phyloP scores from a whole-genome alignment of 2,113 vertebrate species.

The Laticauda colubrina region DNA sequence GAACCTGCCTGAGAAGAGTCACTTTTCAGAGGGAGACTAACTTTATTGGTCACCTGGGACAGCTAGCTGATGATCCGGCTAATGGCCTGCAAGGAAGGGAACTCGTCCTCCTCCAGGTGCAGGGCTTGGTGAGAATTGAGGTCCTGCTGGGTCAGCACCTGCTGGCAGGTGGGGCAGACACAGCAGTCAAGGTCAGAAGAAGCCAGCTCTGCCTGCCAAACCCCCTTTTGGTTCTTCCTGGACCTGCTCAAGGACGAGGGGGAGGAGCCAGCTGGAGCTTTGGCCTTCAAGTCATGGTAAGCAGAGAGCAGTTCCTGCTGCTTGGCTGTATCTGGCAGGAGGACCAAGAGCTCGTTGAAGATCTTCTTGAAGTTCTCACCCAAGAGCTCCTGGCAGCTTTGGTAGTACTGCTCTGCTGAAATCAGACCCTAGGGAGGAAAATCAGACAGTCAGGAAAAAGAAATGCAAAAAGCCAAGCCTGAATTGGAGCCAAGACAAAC shows the following conservation, averaged over 20 bases:
- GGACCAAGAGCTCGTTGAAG: conserved; percentile 90
- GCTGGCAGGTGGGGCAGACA: conserved; percentile 89
- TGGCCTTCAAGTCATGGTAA: conserved; percentile 76
- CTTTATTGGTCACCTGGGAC: conserved; percentile 13
- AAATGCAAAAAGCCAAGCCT: not conserved
- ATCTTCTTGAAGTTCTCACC: conserved; percentile 88
- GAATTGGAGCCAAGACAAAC: not conserved
- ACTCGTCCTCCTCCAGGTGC: conserved; percentile 86
- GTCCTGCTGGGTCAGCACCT: conserved; percentile 88
- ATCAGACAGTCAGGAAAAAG: not conserved
- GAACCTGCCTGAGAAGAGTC: conserved; percentile 34
- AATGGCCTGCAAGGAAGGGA: conserved; percentile 92
- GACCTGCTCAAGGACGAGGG: conserved; percentile 60
- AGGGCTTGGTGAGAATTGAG: conserved; percentile 84
- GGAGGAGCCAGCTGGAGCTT: conserved; percentile 56
- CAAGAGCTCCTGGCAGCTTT: conserved; percentile 81
- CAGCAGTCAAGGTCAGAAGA: conserved; percentile 82
- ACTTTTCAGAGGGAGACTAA: not conserved
- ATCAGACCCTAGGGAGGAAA: conserved; percentile 78
- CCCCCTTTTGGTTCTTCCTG: conserved; percentile 85
- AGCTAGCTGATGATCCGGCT: conserved; percentile 91
- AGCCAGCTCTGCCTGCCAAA: conserved; percentile 75
- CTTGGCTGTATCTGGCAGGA: conserved; percentile 88
- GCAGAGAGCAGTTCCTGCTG: conserved; percentile 94
- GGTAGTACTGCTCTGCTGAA: conserved; percentile 88